Percentiles rank a stretch among this genome's conserved stretches.
phyloP scores from a whole-genome alignment of 2,113 vertebrate genomes.

The Cochlearius cochlearius region DNA sequence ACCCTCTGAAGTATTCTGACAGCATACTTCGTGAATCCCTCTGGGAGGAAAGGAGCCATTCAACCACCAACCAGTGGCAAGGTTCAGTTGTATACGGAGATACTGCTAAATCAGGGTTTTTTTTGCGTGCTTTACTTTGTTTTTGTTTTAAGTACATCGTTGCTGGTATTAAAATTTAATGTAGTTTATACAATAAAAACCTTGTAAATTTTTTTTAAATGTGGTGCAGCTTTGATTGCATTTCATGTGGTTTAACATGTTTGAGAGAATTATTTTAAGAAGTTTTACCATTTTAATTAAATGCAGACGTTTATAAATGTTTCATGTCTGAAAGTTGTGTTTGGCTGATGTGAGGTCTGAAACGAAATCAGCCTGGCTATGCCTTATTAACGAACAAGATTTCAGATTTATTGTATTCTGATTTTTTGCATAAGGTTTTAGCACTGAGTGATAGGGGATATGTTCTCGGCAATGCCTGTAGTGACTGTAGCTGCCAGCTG shows the following conservation, averaged over 20 bases:
- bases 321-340: constrained; percentile 53
- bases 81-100: not conserved
- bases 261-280: constrained; percentile 64
- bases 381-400: constrained; percentile 14
- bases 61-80: not conserved
- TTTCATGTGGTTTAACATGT: constrained; percentile 62
- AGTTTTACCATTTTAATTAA: constrained; percentile 61
- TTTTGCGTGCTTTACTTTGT: not conserved
- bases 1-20: not conserved
- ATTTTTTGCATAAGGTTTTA: not conserved
- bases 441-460: not conserved
- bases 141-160: not conserved
- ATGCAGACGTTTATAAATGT: constrained; percentile 65
- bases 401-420: not conserved
- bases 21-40: not conserved
- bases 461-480: constrained; percentile 23
- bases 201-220: not conserved
- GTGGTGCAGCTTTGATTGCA: constrained; percentile 16
- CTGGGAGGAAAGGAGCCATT: not conserved
- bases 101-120: not conserved
- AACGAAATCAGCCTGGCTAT: constrained; percentile 52
- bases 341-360: constrained; percentile 66
- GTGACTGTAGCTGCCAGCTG: constrained; percentile 33
- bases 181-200: constrained; percentile 44
- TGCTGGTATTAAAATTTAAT: constrained; percentile 5